Evolutionary conservation across 2,113 vertebrate genomes (phyloP).

Genomic region (Donacobius atricapilla): DNA sequence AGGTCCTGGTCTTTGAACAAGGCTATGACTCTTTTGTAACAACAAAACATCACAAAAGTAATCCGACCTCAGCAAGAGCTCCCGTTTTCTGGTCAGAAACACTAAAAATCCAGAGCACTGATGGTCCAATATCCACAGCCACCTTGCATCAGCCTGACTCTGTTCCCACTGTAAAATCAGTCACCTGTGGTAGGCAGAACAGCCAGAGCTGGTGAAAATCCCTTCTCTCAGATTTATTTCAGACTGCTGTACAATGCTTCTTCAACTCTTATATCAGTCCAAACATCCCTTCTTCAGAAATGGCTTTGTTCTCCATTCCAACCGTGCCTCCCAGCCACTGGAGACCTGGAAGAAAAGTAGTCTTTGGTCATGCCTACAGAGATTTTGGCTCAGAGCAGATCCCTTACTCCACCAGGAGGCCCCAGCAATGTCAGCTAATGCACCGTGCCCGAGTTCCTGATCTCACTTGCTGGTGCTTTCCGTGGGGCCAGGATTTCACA

Average conservation of each 20-base stretch:
- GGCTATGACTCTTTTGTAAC: background rate
- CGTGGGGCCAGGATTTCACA: background rate
- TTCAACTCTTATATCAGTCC: background rate
- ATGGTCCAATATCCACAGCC: background rate
- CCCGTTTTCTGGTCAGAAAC: background rate
- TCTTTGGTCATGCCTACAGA: background rate
- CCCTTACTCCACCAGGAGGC: background rate
- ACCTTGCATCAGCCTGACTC: background rate
- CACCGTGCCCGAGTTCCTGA: fast-evolving
- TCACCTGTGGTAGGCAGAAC: background rate
- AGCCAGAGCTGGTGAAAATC: background rate
- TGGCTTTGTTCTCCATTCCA: background rate
- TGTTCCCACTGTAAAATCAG: background rate
- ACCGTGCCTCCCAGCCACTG: background rate
- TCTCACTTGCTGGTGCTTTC: background rate
- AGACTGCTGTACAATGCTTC: background rate
- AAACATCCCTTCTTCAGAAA: background rate
- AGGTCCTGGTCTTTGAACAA: background rate
- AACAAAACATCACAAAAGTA: background rate
- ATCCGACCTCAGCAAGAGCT: background rate
- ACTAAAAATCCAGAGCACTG: background rate
- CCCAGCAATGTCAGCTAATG: background rate
- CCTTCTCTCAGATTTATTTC: background rate
- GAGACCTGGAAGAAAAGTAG: background rate
- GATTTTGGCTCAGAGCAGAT: background rate